Base-by-base conservation (phyloP, 2,113 vertebrate genomes). In the Ancistrus triradiatus region DNA sequence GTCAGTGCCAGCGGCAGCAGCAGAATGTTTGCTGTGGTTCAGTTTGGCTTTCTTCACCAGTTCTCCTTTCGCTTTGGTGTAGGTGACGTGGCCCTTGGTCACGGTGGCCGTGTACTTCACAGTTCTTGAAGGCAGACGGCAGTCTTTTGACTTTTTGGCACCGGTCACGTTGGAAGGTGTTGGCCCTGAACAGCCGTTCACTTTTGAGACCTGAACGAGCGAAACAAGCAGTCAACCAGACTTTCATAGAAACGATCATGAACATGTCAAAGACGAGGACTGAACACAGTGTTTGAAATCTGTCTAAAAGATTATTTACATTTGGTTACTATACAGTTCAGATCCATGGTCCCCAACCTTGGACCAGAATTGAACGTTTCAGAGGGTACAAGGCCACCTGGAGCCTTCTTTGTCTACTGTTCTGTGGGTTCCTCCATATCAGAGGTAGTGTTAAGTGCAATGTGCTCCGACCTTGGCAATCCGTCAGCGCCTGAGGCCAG, bases 61-160 rank as follows among this genome's bases (percentile, higher is more conserved):
- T 89, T 95, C 95, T 89, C 90, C 94, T 90, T 95, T 98, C 88
- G 95, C 96, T 98, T 98, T 98, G 96, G 96, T 97, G 94, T 98
- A 95, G 73, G 95, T 97, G 88, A 98, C 92, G 86, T 94, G 95
- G 89, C 94, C 95, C 90, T 96, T 97, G 83, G 94, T 95, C 92
- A 95, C 93, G 78, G 94, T 95, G 88, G 93, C 95, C 85, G 93
- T 97, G 87, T 97, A 98, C 93, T 94, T 98, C 94, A 98, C 94
- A 97, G 95, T 95, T 96, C 95, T 97, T 90, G 96, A 94, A 86
- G 92, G 92, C 91, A 94, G 92, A 90, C 93, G 91, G 87, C 94
- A 93, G 87, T 95, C 94, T 83, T 92, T 92, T 74, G 87, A 89
- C 89, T 95, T 97, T 93, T 95, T 98, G 92, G 93, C 91, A 91